Evolutionary conservation across 2,113 vertebrate genomes (phyloP).

Genomic region (Eclectus roratus): DNA sequence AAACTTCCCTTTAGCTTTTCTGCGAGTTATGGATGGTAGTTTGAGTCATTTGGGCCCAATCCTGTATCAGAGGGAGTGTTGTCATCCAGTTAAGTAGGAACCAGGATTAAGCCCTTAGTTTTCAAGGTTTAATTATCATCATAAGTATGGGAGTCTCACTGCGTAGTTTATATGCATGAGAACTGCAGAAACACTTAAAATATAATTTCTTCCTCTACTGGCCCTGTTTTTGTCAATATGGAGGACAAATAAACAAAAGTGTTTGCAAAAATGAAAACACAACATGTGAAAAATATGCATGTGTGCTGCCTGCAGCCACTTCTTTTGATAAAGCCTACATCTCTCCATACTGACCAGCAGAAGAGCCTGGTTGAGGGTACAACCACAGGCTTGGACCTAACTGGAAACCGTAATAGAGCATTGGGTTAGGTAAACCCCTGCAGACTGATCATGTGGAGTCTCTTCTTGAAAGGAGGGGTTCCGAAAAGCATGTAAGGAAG

Average conservation of each 20-base stretch:
- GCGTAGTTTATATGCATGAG: slow-evolving; percentile 30
- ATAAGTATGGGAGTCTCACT: slow-evolving; percentile 21
- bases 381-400: neutral
- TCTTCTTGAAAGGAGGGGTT: neutral
- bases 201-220: slow-evolving; percentile 63
- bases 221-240: slow-evolving; percentile 30
- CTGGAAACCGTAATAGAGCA: neutral
- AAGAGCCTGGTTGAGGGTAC: neutral
- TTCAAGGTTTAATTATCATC: slow-evolving; percentile 45
- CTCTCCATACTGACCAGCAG: neutral
- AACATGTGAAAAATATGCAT: neutral
- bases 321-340: neutral
- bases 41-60: neutral
- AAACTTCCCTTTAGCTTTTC: neutral
- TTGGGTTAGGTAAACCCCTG: neutral
- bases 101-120: slow-evolving; percentile 50
- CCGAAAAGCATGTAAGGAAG: neutral
- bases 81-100: neutral
- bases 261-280: neutral
- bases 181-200: slow-evolving; percentile 67
- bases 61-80: neutral
- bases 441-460: neutral
- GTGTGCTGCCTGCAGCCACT: neutral
- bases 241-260: slow-evolving; percentile 29
- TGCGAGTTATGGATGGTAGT: neutral